phyloP scores from a whole-genome alignment of 2,888 invertebrate genomes.

The Stenoptilia bipunctidactyla region DNA sequence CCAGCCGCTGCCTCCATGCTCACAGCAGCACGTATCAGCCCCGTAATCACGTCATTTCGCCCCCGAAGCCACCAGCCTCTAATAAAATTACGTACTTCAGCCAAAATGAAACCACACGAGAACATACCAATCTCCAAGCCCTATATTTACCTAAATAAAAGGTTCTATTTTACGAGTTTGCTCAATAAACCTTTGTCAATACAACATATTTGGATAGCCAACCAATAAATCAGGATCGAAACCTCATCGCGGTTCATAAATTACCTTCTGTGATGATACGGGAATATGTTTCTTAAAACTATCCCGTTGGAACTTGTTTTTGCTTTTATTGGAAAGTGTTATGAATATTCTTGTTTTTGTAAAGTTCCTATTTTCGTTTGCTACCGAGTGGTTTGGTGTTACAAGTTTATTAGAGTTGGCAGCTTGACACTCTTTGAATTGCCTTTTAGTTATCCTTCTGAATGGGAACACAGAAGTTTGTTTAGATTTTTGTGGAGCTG shows the following conservation, averaged over 20 bases:
- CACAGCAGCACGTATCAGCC: too few species aligned
- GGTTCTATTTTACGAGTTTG: constrained; percentile 23
- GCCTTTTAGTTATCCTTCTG: too few species aligned
- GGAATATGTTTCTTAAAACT: background rate
- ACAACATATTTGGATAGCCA: constrained; percentile 25
- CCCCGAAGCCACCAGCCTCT: background rate
- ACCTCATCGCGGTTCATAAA: background rate
- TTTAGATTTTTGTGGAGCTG: too few species aligned
- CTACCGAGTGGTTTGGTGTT: too few species aligned
- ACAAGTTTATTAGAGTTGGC: too few species aligned
- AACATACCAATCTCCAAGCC: background rate
- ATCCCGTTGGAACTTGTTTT: too few species aligned
- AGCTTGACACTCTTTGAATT: too few species aligned
- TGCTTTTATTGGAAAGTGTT: background rate
- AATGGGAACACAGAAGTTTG: too few species aligned
- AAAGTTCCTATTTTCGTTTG: too few species aligned
- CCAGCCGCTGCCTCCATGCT: too few species aligned
- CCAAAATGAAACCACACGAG: background rate
- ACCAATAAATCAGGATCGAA: constrained; percentile 20
- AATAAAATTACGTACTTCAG: background rate
- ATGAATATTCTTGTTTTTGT: background rate
- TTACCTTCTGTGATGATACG: background rate
- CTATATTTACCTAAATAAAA: constrained; percentile 13
- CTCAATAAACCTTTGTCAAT: constrained; percentile 23
- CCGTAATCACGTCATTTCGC: too few species aligned